phyloP scores from a whole-genome alignment of 2,888 invertebrate species.

The Panzeria rudis region DNA sequence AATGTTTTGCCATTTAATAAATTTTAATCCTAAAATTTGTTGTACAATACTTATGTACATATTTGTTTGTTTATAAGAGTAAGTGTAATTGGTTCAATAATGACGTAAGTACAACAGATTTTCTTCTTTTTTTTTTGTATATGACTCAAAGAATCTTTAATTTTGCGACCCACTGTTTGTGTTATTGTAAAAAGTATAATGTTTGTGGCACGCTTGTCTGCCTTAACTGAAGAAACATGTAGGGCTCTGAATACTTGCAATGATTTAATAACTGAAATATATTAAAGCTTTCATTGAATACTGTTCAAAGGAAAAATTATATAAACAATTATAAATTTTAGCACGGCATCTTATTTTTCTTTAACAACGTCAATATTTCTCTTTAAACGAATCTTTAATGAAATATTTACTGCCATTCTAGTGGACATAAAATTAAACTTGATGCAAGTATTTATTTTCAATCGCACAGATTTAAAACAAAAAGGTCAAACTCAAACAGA shows the following conservation, averaged over 20 bases:
- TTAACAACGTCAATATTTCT: neutral
- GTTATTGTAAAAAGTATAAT: neutral
- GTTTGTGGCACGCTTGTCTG: neutral
- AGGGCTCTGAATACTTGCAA: constrained; percentile 7
- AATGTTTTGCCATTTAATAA: too few species aligned
- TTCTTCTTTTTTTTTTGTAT: too few species aligned
- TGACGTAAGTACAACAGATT: too few species aligned
- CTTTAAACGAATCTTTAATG: neutral
- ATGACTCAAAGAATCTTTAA: neutral
- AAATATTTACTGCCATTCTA: neutral
- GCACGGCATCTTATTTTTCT: neutral
- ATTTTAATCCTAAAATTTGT: too few species aligned
- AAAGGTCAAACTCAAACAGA: too few species aligned
- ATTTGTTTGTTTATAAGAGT: too few species aligned
- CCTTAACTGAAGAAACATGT: constrained; percentile 26
- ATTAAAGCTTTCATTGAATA: constrained; percentile 31
- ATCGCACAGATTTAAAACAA: too few species aligned
- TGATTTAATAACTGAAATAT: constrained; percentile 55
- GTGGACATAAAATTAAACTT: neutral
- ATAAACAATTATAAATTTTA: constrained; percentile 46
- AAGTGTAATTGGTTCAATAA: too few species aligned
- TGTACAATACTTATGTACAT: too few species aligned
- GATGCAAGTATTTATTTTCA: neutral
- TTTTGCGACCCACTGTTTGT: constrained; percentile 17
- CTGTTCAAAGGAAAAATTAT: neutral